These are phyloP conservation scores for Platichthys stellatus DNA, from an alignment of 2,113 vertebrate species.

Conservation along the genomic window DNA sequence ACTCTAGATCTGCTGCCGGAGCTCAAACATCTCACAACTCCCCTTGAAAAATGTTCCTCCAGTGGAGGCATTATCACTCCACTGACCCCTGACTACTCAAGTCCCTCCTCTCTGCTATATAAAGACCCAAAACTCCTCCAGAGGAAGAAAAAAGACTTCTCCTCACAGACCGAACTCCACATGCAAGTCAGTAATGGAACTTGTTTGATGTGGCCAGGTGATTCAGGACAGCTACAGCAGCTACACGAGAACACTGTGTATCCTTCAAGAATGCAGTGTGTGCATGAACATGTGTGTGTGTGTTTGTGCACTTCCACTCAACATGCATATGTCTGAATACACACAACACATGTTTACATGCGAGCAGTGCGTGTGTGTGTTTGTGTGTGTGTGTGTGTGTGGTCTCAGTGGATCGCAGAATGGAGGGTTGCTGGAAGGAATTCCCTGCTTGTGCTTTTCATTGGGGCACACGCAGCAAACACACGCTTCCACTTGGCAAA, in stretches of 20 bases:
- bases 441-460: constrained; percentile 60
- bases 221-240: constrained; percentile 70
- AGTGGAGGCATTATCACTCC: constrained; percentile 22
- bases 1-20: background rate
- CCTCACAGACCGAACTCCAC: constrained; percentile 21
- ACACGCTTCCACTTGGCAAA: constrained; percentile 51
- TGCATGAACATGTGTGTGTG: constrained; percentile 27
- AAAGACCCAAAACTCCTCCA: constrained; percentile 59
- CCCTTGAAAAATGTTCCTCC: constrained; percentile 28
- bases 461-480: constrained; percentile 23
- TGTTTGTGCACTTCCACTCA: constrained; percentile 1
- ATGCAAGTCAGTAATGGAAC: constrained; percentile 50
- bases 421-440: constrained; percentile 45
- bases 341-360: background rate
- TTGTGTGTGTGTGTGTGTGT: constrained; percentile 6
- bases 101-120: constrained; percentile 54
- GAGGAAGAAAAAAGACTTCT: constrained; percentile 19
- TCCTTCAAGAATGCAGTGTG: constrained; percentile 15
- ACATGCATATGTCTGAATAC: background rate
- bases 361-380: background rate
- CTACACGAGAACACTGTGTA: constrained; percentile 11
- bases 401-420: constrained; percentile 16
- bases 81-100: background rate
- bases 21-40: constrained; percentile 33
- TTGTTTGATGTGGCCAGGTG: constrained; percentile 73